A percentile compares a stretch with the other conserved stretches of the same genome.
These are phyloP conservation scores for Lacanobia wlatinum DNA, from an alignment of 2,888 invertebrate genomes.

Conservation along the genomic window DNA sequence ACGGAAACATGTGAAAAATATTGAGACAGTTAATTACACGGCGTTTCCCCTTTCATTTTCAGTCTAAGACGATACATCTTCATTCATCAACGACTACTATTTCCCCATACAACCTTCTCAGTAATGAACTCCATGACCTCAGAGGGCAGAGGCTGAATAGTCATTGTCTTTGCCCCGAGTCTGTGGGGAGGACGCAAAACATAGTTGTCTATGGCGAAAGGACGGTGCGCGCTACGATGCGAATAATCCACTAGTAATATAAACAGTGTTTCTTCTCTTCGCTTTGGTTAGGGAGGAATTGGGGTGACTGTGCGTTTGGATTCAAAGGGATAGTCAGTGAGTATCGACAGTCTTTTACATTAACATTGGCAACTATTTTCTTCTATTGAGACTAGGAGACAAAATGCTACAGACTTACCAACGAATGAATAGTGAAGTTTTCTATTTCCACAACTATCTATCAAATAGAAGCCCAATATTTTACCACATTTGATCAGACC, in stretches of 20 bases:
- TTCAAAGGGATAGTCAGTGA: constrained; percentile 16
- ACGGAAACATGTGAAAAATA: constrained; percentile 14
- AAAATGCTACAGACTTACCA: neutral
- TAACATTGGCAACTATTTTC: neutral
- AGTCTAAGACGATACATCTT: constrained; percentile 39
- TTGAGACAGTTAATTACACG: constrained; percentile 18
- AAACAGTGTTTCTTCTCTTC: constrained; percentile 80
- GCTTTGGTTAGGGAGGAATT: constrained; percentile 68
- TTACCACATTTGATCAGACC: neutral
- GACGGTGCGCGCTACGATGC: constrained; percentile 66
- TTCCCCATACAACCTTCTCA: constrained; percentile 37
- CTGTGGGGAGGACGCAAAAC: constrained; percentile 62
- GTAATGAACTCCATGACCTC: constrained; percentile 65
- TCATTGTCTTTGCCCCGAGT: constrained; percentile 62
- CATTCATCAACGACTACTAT: constrained; percentile 43
- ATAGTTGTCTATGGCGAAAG: constrained; percentile 63
- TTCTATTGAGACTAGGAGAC: too few species aligned
- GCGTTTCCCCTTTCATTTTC: constrained; percentile 13
- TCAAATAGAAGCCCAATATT: too few species aligned
- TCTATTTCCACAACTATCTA: neutral
- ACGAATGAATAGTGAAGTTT: neutral
- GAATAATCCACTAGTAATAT: constrained; percentile 79
- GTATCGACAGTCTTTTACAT: constrained; percentile 8
- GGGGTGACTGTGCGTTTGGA: constrained; percentile 56
- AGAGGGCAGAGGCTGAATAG: constrained; percentile 63